Base-by-base conservation (phyloP, 2,113 vertebrate species). In the Caranx melampygus region DNA sequence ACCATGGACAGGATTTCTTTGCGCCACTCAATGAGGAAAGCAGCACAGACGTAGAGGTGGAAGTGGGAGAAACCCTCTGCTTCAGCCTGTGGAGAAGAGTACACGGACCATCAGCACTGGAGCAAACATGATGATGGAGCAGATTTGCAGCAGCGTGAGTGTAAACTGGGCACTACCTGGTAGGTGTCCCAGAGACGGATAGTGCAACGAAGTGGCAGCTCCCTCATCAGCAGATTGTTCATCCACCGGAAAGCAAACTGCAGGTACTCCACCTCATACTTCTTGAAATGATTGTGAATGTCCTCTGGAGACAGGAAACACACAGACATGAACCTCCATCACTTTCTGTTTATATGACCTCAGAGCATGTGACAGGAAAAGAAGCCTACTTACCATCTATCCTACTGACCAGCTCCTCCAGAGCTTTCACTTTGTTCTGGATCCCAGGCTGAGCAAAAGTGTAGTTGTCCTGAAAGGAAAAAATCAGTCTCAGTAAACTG, bases 391-490 rank as follows among this genome's bases (percentile, higher is more conserved):
- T 92, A 99, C 98, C 97, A 93, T 99, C 98, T 0, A 99, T 99
- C 70, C 98, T 93, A 92, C 97, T 97, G 85, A 99, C 96, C 2
- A 99, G 96, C 92, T 99, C 97, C 92, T 99, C 97, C 88, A 99
- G 91, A 3, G 97, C 98, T 89, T 98, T 99, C 81, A 99, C 98
- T 85, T 99, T 99, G 93, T 96, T 99, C 95, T 99, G 98, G 91
- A 99, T 99, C 15, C 98, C 98, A 0, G 98, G 98, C 87, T 99
- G 98, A 79, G 98, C 98, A 82, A 99, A 99, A 1, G 98, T 99
- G 94, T 99, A 99, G 92, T 99, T 98, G 89, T 98, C 96, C 97
- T 99, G 90, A 13, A 78, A 78, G 6, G 3, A 71, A 1, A 84
- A 3, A 16, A 1, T n/a, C 15, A 8, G 26, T 26, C 26, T 83